Base-by-base conservation (phyloP, 1,140 invertebrate species). In the Drosophila dunni region DNA sequence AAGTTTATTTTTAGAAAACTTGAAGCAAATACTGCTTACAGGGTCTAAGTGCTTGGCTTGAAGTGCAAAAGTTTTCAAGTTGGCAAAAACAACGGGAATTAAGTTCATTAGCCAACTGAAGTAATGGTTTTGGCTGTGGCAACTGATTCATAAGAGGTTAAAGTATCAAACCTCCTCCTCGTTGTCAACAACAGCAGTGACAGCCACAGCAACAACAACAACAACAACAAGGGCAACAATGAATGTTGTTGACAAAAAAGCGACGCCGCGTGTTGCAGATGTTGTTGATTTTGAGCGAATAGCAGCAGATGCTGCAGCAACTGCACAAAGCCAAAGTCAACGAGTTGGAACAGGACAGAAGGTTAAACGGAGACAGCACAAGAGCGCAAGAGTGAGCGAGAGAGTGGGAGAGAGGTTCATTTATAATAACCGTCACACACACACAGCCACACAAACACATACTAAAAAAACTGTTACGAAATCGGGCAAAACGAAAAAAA, bases 381-480 rank as follows among this genome's bases (percentile, higher is more conserved):
- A 38, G 51, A 40, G 34, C 7, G 15, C 24, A 34, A 56, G 53
- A 11, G 15, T 40, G 53, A 24, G 5, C 2, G 15, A 40, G 34
- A 20, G 33, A 15, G 50, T 11, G 50, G 36, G 33, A 40, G 13
- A 13, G 34, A 53, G 50, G n/a, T 4, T 11, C 53, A 56, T 56
- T 56, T 40, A 40, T 56, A 56, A 40, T 56, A 56, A 56, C 40
- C 53, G 53, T n/a, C 34, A 40, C 34, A 40, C 34, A 40, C 34
- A 40, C 53, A 56, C 34, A 56, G 34, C 20, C 33, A 20, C 24
- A 40, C 45, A 20, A 10, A 50, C 33, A 7, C 29, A 72, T 10
- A 57, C 11, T 24, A 13, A 71, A 13, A 71, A 48, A 45, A 70
- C 72, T 75, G 72, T 70, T 75, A 71, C 67, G 60, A 71, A 75